Base-by-base conservation (phyloP, 92 coral and sea anemone genomes). In the Phymanthus crucifer region DNA sequence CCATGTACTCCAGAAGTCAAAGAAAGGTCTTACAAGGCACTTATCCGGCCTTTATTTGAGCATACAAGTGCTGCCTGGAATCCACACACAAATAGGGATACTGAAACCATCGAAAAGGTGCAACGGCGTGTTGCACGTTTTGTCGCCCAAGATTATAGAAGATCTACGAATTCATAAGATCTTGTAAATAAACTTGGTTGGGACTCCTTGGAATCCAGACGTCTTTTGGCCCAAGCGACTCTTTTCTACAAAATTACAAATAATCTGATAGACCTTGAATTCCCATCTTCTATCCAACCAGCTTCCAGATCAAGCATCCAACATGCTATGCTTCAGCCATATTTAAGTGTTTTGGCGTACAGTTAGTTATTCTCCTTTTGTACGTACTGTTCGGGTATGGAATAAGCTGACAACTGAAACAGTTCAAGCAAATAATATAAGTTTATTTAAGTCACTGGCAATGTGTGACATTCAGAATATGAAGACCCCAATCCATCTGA, bases 81-180 rank as follows among this genome's bases (percentile, higher is more conserved):
- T 54, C 83, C 83, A 32, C 50, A 83, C 50, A 83, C 87, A 18
- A 43, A 83, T 69, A 83, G 77, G 83, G 84, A 80, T 40, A 65
- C 0, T 50, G 46, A 78, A 27, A 80, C 45, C 54, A 71, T 80
- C 2, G 71, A 83, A 66, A 50, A 40, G 61, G 87, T 83, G 27
- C 72, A 84, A 33, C 24, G 70, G 17, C 34, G 84, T 17, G 84
- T 78, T 16, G 67, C 73, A 35, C 78, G 78, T 5, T 84, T 78
- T 77, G 78, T 84, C 6, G 8, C 35, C 19, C 35, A 66, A 37
- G 78, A 78, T 14, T 84, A 78, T 70, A 54, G 45, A 31, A 45
- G 61, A 56, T 33, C 71, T 43, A 43, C 57, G 32, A 29, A 35
- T 48, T 58, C 5, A 31, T 40, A 32, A 58, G 64, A 56, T 26